Base-by-base conservation (phyloP, 2,113 vertebrate species). In the Dryoscopus gambensis region DNA sequence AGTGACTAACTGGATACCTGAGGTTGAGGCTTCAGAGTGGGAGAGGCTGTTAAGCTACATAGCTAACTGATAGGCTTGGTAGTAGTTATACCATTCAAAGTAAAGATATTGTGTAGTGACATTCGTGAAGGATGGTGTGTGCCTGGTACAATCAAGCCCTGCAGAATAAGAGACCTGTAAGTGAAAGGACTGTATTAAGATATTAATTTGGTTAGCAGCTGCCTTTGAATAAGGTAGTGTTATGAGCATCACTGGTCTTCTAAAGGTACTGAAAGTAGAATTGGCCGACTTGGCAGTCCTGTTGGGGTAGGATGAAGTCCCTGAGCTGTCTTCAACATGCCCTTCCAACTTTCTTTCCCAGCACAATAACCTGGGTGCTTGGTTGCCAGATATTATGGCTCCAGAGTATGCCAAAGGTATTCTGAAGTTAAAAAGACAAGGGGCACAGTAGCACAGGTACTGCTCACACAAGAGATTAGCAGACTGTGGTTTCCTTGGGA, bases 61-160 rank as follows among this genome's bases (percentile, higher is more conserved):
- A 64, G 14, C 22, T 57, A n/a, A 70, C 33, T 42, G 22, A 33
- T 50, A 65, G 20, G 11, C 42, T 87, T 87, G n/a, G 28, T 53
- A 84, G 40, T 71, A 73, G 24, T 73, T 86, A 8, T 1, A 12
- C 9, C 15, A 28, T 14, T 62, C 31, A 46, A 60, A 65, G 14
- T 44, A 25, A 71, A 80, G 59, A 53, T 13, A 5, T 10, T 69
- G 20, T 13, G 37, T 10, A 3, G 22, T 44, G 35, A 33, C 13
- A 8, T 1, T 44, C 0, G 1, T 67, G 24, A 21, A 15, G 33
- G 76, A 52, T 8, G 25, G 30, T 57, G 27, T 1, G 0, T 17
- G 25, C 21, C 39, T 89, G 42, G 12, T 47, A 47, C 68, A 57
- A 59, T 7, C 15, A 50, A 55, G 39, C 18, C 9, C 47, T n/a